phyloP scores from a whole-genome alignment of 2,888 invertebrate genomes.

The Dromius quadrimaculatus region DNA sequence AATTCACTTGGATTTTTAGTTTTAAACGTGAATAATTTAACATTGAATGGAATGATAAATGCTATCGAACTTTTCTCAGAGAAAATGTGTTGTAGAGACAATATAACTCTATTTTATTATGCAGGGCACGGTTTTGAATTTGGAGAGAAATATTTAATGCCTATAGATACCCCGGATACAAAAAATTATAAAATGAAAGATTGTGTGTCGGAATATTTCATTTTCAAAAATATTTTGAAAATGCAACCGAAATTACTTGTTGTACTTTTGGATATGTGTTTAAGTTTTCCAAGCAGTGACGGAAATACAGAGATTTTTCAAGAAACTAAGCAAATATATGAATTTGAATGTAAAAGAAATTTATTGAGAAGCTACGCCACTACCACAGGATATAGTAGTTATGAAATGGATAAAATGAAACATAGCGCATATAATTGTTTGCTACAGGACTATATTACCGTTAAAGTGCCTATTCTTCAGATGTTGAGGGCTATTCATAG shows the following conservation, averaged over 20 bases:
- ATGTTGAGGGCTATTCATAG: constrained; percentile 68
- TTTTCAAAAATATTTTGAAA: constrained; percentile 65
- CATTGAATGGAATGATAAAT: constrained; percentile 57
- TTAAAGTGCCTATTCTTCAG: constrained; percentile 66
- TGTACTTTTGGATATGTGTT: constrained; percentile 72
- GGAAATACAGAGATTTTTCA: constrained; percentile 58
- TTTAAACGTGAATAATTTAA: constrained; percentile 59
- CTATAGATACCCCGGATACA: constrained; percentile 67
- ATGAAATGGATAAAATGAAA: constrained; percentile 56
- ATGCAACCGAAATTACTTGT: constrained; percentile 68
- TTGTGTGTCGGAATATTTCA: constrained; percentile 68
- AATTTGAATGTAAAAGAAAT: constrained; percentile 66
- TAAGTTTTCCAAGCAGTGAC: constrained; percentile 68
- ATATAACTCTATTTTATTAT: constrained; percentile 70
- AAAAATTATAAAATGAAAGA: constrained; percentile 63
- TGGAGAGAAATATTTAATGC: constrained; percentile 69
- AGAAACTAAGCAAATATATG: constrained; percentile 63
- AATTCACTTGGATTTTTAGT: constrained; percentile 58
- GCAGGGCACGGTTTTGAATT: constrained; percentile 72
- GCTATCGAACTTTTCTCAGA: constrained; percentile 57
- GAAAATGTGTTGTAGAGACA: constrained; percentile 55
- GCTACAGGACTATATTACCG: constrained; percentile 65
- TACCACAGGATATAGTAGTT: constrained; percentile 59
- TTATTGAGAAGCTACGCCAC: constrained; percentile 64
- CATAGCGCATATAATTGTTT: constrained; percentile 63